Evolutionary conservation across 2,113 vertebrate genomes (phyloP).

Genomic region (Takifugu flavidus): DNA sequence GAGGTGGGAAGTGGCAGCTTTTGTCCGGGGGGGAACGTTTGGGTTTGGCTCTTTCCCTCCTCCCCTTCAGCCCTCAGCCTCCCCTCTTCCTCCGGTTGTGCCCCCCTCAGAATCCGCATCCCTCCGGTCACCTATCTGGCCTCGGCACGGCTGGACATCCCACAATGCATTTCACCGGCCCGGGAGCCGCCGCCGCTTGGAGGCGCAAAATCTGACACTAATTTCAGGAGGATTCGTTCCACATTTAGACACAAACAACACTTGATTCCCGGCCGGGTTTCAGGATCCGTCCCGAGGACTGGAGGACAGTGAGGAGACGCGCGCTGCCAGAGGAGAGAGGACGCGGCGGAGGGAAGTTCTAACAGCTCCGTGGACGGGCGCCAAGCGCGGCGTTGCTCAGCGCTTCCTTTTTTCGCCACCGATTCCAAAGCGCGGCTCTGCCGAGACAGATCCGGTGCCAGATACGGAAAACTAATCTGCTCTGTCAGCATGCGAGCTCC

Average conservation of each 20-base stretch:
- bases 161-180: too few species aligned
- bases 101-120: too few species aligned
- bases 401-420: slow-evolving; percentile 9
- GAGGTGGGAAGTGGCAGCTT: slow-evolving; percentile 39
- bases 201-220: too few species aligned
- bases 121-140: too few species aligned
- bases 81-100: too few species aligned
- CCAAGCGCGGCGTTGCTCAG: neutral
- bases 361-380: neutral
- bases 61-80: neutral
- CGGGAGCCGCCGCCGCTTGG: too few species aligned
- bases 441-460: slow-evolving; percentile 42
- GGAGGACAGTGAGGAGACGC: too few species aligned
- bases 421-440: slow-evolving; percentile 24
- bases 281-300: too few species aligned
- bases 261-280: too few species aligned
- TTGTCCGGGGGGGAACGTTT: slow-evolving; percentile 43
- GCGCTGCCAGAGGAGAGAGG: neutral
- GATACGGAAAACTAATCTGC: slow-evolving; percentile 30
- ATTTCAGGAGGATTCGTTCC: too few species aligned
- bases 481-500: slow-evolving; percentile 33
- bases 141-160: too few species aligned
- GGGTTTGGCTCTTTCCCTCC: slow-evolving; percentile 5
- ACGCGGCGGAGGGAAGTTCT: slow-evolving; percentile 15
- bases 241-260: too few species aligned